These are phyloP conservation scores for Acholoe squamosa DNA, from an alignment of 2,888 invertebrate species.

Conservation along the genomic window DNA sequence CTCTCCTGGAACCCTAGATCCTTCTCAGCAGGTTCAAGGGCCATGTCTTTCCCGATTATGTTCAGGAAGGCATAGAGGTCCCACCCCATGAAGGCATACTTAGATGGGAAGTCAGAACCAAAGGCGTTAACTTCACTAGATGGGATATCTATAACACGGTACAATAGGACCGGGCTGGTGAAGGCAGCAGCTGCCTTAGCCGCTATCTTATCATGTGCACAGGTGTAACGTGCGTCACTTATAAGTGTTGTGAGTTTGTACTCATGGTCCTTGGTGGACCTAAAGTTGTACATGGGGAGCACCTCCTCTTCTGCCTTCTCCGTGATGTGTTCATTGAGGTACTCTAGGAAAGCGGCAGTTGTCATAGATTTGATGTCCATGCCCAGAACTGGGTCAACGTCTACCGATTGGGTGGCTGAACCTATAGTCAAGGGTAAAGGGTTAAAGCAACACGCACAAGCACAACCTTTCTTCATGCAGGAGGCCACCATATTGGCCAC, in stretches of 20 bases:
- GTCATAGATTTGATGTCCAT: background rate
- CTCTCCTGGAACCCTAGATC: background rate
- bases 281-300: background rate
- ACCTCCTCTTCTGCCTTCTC: background rate
- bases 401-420: constrained; percentile 42
- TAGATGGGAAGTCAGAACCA: background rate
- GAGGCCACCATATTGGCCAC: too few relatives aligned
- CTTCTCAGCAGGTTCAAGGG: background rate
- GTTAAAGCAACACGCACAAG: too few relatives aligned
- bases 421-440: background rate
- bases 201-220: constrained; percentile 18
- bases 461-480: too few relatives aligned
- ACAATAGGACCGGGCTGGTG: background rate
- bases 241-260: constrained; percentile 36
- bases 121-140: constrained; percentile 27
- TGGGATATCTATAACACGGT: background rate
- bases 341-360: background rate
- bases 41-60: background rate
- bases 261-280: background rate
- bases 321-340: constrained; percentile 5
- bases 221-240: constrained; percentile 3
- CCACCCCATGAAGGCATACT: constrained; percentile 44
- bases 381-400: background rate
- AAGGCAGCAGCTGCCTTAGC: background rate
- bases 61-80: constrained; percentile 17